Conservation (phyloP, 1,140 invertebrate genomes). For the Drosophila biarmipes region DNA sequence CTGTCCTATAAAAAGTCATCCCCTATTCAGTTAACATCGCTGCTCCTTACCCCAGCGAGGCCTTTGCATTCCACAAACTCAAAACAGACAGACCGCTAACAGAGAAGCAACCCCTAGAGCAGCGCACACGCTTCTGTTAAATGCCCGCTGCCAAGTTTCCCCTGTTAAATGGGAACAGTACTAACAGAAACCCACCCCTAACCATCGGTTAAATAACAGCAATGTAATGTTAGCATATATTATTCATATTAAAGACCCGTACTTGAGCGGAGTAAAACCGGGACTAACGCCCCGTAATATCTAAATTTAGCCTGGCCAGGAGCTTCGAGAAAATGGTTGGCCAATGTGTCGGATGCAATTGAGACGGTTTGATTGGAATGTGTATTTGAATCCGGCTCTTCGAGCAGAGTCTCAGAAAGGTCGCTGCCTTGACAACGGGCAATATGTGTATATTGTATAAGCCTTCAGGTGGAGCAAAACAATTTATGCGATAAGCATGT, state of each 20-base stretch:
- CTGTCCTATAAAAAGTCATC: slow-evolving; percentile 21
- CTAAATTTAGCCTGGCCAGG: neutral
- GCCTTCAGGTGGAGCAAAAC: neutral
- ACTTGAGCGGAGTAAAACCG: slow-evolving; percentile 1
- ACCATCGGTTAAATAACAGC: neutral
- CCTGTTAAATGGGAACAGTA: slow-evolving; percentile 53
- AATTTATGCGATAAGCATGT: slow-evolving; percentile 18
- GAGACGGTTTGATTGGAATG: slow-evolving; percentile 27
- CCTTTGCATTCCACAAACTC: slow-evolving; percentile 28
- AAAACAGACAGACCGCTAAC: neutral
- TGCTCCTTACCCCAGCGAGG: neutral
- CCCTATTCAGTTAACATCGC: slow-evolving; percentile 12
- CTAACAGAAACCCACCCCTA: neutral
- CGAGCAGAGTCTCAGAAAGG: neutral
- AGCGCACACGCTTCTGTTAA: neutral
- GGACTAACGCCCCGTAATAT: slow-evolving; percentile 5
- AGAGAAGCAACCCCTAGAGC: neutral
- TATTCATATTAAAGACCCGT: slow-evolving; percentile 23
- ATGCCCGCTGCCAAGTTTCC: neutral
- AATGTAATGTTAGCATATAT: slow-evolving; percentile 18
- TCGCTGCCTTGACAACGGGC: slow-evolving; percentile 11
- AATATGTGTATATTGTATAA: neutral
- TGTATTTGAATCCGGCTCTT: neutral
- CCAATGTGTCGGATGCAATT: slow-evolving; percentile 29
- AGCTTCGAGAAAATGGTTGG: slow-evolving; percentile 6